A percentile compares a stretch with the other conserved stretches of the same genome.
Evolutionary conservation across 2,888 invertebrate species (phyloP).

Genomic region (Cerastoderma edule): DNA sequence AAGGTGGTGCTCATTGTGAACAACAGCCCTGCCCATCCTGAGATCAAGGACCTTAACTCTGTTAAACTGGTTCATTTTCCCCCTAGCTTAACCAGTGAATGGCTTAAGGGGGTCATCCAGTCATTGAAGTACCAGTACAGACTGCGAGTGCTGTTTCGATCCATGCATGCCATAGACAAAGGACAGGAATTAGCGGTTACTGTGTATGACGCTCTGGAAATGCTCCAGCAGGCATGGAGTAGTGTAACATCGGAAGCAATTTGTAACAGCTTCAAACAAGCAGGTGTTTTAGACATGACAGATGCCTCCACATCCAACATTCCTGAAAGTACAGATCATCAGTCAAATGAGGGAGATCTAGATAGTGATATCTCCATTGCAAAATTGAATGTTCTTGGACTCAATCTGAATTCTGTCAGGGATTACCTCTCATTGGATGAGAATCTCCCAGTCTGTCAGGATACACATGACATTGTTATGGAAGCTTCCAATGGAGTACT

Average conservation of each 20-base stretch:
- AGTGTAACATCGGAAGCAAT: constrained; percentile 25
- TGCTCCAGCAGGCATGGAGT: constrained; percentile 50
- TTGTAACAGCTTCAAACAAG: constrained; percentile 31
- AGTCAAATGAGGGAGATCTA: too few relatives aligned
- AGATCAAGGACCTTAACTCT: constrained; percentile 40
- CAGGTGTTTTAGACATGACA: too few relatives aligned
- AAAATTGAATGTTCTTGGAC: not conserved
- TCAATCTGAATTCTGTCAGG: not conserved
- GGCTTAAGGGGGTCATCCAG: constrained; percentile 68
- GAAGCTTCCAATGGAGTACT: not conserved
- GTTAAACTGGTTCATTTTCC: constrained; percentile 63
- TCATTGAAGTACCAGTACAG: constrained; percentile 56
- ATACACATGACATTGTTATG: not conserved
- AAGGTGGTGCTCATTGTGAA: constrained; percentile 59
- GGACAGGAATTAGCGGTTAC: constrained; percentile 14
- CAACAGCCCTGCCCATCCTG: constrained; percentile 64
- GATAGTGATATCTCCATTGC: not conserved
- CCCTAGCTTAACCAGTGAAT: constrained; percentile 60
- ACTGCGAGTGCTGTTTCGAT: constrained; percentile 18
- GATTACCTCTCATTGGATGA: not conserved
- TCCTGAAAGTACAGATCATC: too few relatives aligned
- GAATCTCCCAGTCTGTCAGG: not conserved
- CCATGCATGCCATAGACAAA: constrained; percentile 31
- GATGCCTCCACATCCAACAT: too few relatives aligned
- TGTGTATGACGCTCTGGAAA: constrained; percentile 42